Base-by-base conservation (phyloP, 2,888 invertebrate species). In the Bursaphelenchus okinawaensis region DNA sequence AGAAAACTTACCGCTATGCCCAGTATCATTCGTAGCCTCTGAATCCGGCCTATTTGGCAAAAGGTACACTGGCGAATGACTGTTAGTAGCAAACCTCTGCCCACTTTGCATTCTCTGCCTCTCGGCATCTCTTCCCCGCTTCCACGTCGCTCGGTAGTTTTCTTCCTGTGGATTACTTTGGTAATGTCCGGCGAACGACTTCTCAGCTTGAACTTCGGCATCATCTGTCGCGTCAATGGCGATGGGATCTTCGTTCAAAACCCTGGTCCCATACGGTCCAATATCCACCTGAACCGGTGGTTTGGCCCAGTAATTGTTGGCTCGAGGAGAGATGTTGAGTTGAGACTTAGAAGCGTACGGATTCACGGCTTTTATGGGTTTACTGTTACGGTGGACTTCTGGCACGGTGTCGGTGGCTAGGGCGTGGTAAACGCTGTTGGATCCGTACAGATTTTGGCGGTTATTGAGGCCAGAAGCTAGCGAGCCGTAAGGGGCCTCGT, bases 341-440 rank as follows among this genome's bases (percentile, higher is more conserved):
- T 40, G 40, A 40, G 12, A 16, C 40, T 40, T 40, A 1, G 40
- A 40, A n/a, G 40, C 40, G n/a, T 40, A 40, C 12, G 40, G 40
- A 40, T 40, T 40, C 12, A 40, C 40, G 6, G 40, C 40, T 40
- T 40, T 40, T 12, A 40, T n/a, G 3, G 40, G 40, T n/a, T 40
- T 40, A n/a, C 40, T 40, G n/a, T 40, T 40, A 12, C 60, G 56
- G 4, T 56, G 56, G 26, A 28, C 52, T 23, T 59, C 60, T 16
- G 60, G 60, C 12, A 59, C 23, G 20, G 55, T 31, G 60, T 79
- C 79, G 3, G 79, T 79, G 1, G 78, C 76, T 52, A 79, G 64
- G 8, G 64, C 60, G 12, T 76, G 73, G 40, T 79, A 79, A 71
- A 78, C 75, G 63, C 73, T 75, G n/a, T 20, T 52, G 9, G 60